Conservation (phyloP, 2,113 vertebrate genomes). For the Albula goreensis region DNA sequence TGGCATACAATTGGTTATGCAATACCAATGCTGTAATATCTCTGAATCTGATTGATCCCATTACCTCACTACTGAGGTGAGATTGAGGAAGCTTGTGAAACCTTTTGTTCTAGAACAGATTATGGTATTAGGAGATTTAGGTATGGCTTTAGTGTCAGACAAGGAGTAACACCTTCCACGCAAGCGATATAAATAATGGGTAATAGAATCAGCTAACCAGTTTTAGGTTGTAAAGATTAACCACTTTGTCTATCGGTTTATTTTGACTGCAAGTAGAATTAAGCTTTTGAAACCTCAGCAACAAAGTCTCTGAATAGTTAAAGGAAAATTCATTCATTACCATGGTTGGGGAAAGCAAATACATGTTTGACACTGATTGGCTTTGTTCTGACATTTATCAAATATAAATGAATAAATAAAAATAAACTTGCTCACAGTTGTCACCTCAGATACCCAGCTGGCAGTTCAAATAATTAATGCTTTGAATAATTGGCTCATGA, state of each 20-base stretch:
- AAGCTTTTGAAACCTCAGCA: too few species aligned
- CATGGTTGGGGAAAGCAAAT: too few species aligned
- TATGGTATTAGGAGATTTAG: background rate
- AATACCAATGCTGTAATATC: slow-evolving; percentile 3
- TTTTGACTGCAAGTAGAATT: too few species aligned
- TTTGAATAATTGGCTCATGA: background rate
- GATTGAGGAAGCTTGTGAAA: background rate
- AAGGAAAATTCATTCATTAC: too few species aligned
- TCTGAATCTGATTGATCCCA: slow-evolving; percentile 6
- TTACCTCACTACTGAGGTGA: background rate
- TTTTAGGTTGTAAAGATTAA: too few species aligned
- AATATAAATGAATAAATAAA: background rate
- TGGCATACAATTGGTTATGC: background rate
- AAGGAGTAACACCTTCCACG: background rate
- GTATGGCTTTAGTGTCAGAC: background rate
- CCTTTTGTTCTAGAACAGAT: background rate
- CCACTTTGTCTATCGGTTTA: too few species aligned
- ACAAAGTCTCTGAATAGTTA: too few species aligned
- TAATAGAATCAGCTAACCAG: too few species aligned
- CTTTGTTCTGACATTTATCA: background rate
- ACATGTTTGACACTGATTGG: background rate
- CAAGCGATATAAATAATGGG: background rate
- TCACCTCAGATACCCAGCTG: background rate
- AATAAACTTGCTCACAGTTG: background rate
- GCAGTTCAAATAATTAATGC: background rate